Conservation (phyloP, 2,113 vertebrate genomes). For the Oncorhynchus tshawytscha region DNA sequence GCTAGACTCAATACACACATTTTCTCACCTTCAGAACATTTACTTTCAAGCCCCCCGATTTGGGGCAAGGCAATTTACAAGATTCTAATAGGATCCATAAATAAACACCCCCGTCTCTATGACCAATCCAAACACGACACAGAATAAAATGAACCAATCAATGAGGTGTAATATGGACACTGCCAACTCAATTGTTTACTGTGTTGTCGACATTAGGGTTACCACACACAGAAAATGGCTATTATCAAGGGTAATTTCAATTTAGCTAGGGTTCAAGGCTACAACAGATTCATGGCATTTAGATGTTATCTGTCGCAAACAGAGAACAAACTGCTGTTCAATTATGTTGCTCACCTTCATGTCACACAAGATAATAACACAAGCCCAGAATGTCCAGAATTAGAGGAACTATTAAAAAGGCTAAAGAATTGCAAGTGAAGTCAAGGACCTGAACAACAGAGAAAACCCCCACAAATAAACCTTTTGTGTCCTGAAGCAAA, state of each 20-base stretch:
- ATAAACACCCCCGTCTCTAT: slow-evolving; percentile 8
- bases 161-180: slow-evolving; percentile 21
- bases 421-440: not conserved
- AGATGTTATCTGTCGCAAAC: not conserved
- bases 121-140: slow-evolving; percentile 8
- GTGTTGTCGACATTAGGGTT: slow-evolving; percentile 21
- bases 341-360: not conserved
- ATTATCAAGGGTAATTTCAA: not conserved
- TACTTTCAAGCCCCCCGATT: slow-evolving; percentile 65
- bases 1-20: slow-evolving; percentile 68
- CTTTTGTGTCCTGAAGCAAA: slow-evolving; percentile 1
- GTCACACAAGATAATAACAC: not conserved
- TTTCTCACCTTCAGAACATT: slow-evolving; percentile 71
- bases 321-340: too few species aligned
- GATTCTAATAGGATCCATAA: slow-evolving; percentile 26
- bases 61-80: not conserved
- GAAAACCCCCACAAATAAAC: not conserved
- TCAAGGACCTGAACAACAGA: not conserved
- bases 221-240: slow-evolving; percentile 4
- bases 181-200: slow-evolving; percentile 19
- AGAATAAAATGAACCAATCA: slow-evolving; percentile 28
- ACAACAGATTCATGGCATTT: not conserved
- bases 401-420: not conserved
- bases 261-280: not conserved
- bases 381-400: not conserved